Evolutionary conservation across 2,113 vertebrate species (phyloP).

Genomic region (Vimba vimba): DNA sequence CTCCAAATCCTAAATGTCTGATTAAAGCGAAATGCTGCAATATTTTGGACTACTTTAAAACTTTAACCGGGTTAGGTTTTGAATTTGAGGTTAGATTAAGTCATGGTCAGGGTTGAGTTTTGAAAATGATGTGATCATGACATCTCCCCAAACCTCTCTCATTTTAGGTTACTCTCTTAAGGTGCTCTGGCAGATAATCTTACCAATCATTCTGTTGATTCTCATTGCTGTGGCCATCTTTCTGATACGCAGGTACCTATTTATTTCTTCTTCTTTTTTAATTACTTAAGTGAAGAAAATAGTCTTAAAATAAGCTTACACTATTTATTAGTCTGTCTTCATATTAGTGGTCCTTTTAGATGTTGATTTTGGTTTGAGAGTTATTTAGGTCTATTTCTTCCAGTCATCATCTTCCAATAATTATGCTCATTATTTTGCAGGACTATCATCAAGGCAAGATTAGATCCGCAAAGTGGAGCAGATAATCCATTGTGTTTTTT

Average conservation of each 20-base stretch:
- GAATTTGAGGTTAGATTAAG: background rate
- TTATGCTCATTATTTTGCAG: constrained; percentile 19
- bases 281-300: background rate
- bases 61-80: background rate
- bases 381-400: background rate
- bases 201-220: constrained; percentile 32
- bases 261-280: background rate
- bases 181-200: background rate
- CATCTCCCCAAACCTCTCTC: background rate
- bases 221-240: constrained; percentile 2
- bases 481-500: background rate
- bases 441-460: constrained; percentile 28
- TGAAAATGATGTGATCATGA: background rate
- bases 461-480: background rate
- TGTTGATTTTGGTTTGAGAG: background rate
- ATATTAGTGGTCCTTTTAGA: background rate
- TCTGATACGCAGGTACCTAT: constrained; percentile 60
- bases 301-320: background rate
- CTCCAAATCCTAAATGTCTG: background rate
- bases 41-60: background rate
- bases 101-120: background rate
- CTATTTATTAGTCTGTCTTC: background rate
- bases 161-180: constrained; percentile 39
- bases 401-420: background rate
- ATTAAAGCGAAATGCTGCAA: background rate